Base-by-base conservation (phyloP, 2,888 invertebrate species). In the Lysandra bellargus region DNA sequence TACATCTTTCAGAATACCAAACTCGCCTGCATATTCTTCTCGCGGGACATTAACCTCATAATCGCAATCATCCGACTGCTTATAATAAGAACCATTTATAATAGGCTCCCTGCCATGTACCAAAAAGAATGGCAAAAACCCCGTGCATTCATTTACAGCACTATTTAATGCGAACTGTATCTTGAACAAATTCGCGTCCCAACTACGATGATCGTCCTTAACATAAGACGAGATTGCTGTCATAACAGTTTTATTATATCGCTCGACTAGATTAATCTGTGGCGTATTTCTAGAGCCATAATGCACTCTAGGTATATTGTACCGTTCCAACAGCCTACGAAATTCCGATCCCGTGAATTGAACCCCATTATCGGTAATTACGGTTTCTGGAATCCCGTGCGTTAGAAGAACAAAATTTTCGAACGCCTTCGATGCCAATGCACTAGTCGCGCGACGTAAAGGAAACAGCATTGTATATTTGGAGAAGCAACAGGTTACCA, bases 161-260 rank as follows among this genome's bases (percentile, higher is more conserved):
- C 37, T 79, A 75, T 80, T 81, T 14, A 80, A 9, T 1, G 80
- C 81, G 57, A 81, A 81, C 23, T 79, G 81, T 14, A 81, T 78
- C 57, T 80, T 79, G 1, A 30, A 17, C 1, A 80, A 17, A 33
- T 80, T 53, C 4, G 40, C 30, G 23, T 81, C n/a, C n/a, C n/a
- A n/a, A n/a, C n/a, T n/a, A n/a, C n/a, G n/a, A n/a, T n/a, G n/a
- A n/a, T n/a, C n/a, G n/a, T n/a, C n/a, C n/a, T n/a, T n/a, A n/a
- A n/a, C n/a, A n/a, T n/a, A n/a, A n/a, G n/a, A n/a, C n/a, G n/a
- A n/a, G n/a, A n/a, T n/a, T n/a, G n/a, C n/a, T n/a, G n/a, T n/a
- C n/a, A n/a, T n/a, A n/a, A n/a, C n/a, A n/a, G n/a, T n/a, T n/a
- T n/a, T n/a, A n/a, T n/a, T n/a, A n/a, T n/a, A n/a, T n/a, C n/a